Conservation (phyloP, 1,140 invertebrate species). For the Matsumurasca onukii region DNA sequence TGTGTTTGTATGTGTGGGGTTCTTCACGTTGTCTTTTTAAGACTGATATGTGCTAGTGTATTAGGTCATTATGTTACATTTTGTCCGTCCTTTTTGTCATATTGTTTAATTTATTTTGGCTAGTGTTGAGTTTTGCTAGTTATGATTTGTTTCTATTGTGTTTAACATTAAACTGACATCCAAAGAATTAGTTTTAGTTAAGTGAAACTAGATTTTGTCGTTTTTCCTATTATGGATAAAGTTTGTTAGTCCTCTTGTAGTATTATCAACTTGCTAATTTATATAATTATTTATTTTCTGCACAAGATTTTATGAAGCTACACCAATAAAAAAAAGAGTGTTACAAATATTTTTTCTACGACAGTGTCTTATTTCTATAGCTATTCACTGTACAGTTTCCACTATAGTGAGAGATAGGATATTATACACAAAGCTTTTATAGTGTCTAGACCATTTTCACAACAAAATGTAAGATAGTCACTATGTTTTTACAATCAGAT, state of each 20-base stretch:
- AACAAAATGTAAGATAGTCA: constrained; percentile 4
- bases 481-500: constrained; percentile 14
- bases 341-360: no score
- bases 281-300: no score
- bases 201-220: no score
- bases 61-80: neutral
- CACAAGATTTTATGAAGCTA: constrained; percentile 9
- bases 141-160: no score
- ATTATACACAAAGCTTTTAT: constrained; percentile 3
- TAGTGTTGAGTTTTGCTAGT: no score
- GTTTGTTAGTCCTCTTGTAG: no score
- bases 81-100: constrained; percentile 11
- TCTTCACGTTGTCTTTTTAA: neutral
- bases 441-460: constrained; percentile 1
- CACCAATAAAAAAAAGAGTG: no score
- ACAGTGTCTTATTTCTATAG: constrained; percentile 3
- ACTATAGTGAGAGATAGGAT: neutral
- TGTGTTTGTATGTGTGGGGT: constrained; percentile 5
- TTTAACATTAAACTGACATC: no score
- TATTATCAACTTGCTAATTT: no score
- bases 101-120: no score
- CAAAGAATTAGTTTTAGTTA: no score
- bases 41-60: constrained; percentile 16
- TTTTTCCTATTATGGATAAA: no score
- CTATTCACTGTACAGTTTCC: constrained; percentile 10